A percentile compares a stretch with the other conserved stretches of the same genome.
These are phyloP conservation scores for Amphiduros pacificus DNA, from an alignment of 2,888 invertebrate species.

Conservation along the genomic window DNA sequence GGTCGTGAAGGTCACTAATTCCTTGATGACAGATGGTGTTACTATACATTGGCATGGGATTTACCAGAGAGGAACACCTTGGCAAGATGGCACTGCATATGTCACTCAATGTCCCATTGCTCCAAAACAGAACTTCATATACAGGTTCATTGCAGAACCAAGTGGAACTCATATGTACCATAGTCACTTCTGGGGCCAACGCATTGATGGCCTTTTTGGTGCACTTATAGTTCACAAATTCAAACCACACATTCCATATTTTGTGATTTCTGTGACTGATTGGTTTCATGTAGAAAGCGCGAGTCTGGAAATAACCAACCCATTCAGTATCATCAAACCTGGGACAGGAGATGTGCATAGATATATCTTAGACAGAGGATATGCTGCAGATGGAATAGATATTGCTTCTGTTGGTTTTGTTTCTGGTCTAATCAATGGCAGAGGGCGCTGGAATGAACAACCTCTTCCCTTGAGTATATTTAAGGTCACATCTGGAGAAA, in stretches of 20 bases:
- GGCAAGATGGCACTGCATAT: slow-evolving; percentile 40
- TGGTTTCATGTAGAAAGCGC: slow-evolving; percentile 30
- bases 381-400: slow-evolving; percentile 11
- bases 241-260: slow-evolving; percentile 18
- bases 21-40: slow-evolving; percentile 29
- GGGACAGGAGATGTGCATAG: too few species aligned
- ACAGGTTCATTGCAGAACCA: slow-evolving; percentile 37
- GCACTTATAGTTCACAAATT: slow-evolving; percentile 38
- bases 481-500: slow-evolving; percentile 1
- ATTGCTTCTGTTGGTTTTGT: slow-evolving; percentile 4
- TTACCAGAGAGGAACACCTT: slow-evolving; percentile 39
- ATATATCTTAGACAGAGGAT: too few species aligned
- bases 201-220: slow-evolving; percentile 36
- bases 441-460: slow-evolving; percentile 13
- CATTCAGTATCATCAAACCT: too few species aligned
- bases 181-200: slow-evolving; percentile 37
- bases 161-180: slow-evolving; percentile 37
- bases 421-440: slow-evolving; percentile 15
- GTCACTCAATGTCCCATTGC: slow-evolving; percentile 46
- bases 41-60: slow-evolving; percentile 50
- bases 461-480: slow-evolving; percentile 11
- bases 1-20: neutral
- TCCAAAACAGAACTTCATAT: slow-evolving; percentile 41
- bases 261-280: slow-evolving; percentile 35
- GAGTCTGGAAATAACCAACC: too few species aligned